A percentile compares a stretch with the other conserved stretches of the same genome.
These are phyloP conservation scores for Musca domestica DNA, from an alignment of 1,140 invertebrate genomes.

Conservation along the genomic window DNA sequence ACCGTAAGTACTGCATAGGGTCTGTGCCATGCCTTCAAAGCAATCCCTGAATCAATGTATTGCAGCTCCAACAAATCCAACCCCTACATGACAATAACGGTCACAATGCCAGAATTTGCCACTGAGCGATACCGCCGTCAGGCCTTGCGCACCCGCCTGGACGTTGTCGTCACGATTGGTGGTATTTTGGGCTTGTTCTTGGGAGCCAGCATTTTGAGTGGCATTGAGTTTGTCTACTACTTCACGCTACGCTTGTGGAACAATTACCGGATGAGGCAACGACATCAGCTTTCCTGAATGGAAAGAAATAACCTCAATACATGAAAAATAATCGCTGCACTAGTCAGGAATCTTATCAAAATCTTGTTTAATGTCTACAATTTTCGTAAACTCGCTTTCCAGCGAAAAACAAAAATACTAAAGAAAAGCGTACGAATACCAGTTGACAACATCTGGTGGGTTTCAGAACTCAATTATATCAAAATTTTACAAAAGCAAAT, in stretches of 20 bases:
- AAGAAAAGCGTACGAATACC: no score
- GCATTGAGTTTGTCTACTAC: constrained; percentile 56
- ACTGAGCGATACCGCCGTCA: constrained; percentile 56
- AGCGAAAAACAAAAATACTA: no score
- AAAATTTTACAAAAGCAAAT: no score
- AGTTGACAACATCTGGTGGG: no score
- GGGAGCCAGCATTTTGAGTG: constrained; percentile 58
- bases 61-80: constrained; percentile 8
- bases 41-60: neutral
- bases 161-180: constrained; percentile 55
- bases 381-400: no score
- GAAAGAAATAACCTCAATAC: no score
- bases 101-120: constrained; percentile 37
- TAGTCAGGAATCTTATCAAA: no score
- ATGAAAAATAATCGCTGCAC: no score
- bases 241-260: constrained; percentile 45
- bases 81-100: constrained; percentile 27
- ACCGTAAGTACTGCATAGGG: constrained; percentile 27
- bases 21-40: neutral
- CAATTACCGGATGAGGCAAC: constrained; percentile 17
- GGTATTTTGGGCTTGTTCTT: constrained; percentile 56
- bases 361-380: no score
- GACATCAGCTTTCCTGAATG: no score
- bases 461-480: no score
- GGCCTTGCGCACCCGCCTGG: constrained; percentile 54